Evolutionary conservation across 1,140 invertebrate species (phyloP).

Genomic region (Drosophila punjabiensis): DNA sequence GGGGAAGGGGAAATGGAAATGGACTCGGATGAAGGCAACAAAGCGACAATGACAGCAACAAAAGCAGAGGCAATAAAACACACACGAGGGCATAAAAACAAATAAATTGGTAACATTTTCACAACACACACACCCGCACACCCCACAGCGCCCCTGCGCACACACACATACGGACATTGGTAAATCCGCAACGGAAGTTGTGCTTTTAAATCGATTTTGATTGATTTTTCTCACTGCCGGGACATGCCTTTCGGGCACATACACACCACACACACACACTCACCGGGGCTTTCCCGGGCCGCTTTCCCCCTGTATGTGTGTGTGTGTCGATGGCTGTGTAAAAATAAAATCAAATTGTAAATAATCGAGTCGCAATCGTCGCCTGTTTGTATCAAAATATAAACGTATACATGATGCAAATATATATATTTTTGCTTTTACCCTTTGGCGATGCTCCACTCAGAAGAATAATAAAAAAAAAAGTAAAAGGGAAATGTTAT

Average conservation of each 20-base stretch:
- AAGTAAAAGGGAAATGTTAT: too few species aligned
- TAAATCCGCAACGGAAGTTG: conserved; percentile 82
- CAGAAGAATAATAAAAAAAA: conserved; percentile 39
- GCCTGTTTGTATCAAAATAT: conserved; percentile 69
- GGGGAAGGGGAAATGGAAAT: conserved; percentile 31
- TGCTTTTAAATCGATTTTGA: conserved; percentile 84
- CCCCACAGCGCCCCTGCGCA: neutral
- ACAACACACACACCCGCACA: conserved; percentile 37
- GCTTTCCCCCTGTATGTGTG: too few species aligned
- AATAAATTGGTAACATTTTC: conserved; percentile 81
- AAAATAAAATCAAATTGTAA: conserved; percentile 84
- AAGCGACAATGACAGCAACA: conserved; percentile 55
- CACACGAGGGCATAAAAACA: conserved; percentile 73
- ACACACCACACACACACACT: conserved; percentile 6
- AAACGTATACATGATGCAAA: conserved; percentile 37
- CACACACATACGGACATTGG: conserved; percentile 39
- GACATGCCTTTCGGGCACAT: conserved; percentile 68
- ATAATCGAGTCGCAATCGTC: conserved; percentile 82
- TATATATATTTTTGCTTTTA: conserved; percentile 55
- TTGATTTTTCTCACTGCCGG: conserved; percentile 80
- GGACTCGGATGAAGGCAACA: conserved; percentile 54
- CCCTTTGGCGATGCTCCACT: conserved; percentile 63
- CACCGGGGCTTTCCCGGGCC: conserved; percentile 20
- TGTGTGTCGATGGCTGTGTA: conserved; percentile 49
- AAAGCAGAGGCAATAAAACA: conserved; percentile 72